Base-by-base conservation (phyloP, 2,888 invertebrate genomes). In the Hyposoter dolosus region DNA sequence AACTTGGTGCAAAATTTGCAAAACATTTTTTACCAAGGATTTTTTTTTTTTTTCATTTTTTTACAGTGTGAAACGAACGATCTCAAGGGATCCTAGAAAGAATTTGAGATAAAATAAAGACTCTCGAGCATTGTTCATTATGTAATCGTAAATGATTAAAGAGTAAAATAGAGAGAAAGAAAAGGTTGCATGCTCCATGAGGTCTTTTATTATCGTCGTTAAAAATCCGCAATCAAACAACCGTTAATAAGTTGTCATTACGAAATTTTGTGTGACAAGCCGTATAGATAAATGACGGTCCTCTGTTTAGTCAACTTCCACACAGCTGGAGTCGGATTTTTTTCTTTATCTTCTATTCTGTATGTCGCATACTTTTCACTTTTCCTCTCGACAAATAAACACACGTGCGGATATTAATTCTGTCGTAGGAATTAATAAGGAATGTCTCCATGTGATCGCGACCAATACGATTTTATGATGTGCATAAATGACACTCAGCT, bases 221-320 rank as follows among this genome's bases (percentile, higher is more conserved):
- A 87, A 66, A 85, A 87, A 82, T 83, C 40, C 69, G 71, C 71
- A 28, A 78, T 84, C 63, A 72, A 87, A 89, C 78, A 84, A 84
- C 87, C 75, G 84, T 69, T 78, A 88, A 90, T 89, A 89, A 89
- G 90, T 88, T 86, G 84, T 32, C 83, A 45, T 90, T 89, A 65
- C 85, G 75, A 88, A 88, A 89, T 80, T 63, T 50, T 53, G 60
- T 7, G 74, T 80, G 40, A 68, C 63, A 35, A 65, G 75, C 66
- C 65, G 19, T 28, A 66, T 23, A 10, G 40, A 80, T 43, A 75
- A 63, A 53, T 47, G 17, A 50, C 32, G 45, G 53, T 23, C 32
- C 32, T 50, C n/a, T 66, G 47, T 77, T 53, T 40, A 40, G 3
- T n/a, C 56, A 32, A 56, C 76, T 47, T 23, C 53, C 17, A 76